These are phyloP conservation scores for Aphidius colemani DNA, from an alignment of 2,888 invertebrate genomes.

Conservation along the genomic window DNA sequence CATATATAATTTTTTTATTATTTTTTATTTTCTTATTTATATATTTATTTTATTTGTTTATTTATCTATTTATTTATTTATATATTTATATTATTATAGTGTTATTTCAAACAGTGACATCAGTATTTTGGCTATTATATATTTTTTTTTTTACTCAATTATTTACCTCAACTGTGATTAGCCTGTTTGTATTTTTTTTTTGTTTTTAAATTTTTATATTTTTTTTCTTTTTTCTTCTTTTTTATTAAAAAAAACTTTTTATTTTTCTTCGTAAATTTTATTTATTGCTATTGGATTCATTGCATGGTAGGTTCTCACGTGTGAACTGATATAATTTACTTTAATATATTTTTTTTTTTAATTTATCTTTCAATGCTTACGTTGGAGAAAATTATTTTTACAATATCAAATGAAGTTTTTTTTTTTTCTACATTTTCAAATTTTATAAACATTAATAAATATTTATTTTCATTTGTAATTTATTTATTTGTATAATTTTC, in stretches of 20 bases:
- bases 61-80: slow-evolving; percentile 40
- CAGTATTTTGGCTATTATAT: slow-evolving; percentile 35
- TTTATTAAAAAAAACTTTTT: slow-evolving; percentile 4
- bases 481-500: slow-evolving; percentile 13
- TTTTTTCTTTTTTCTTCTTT: slow-evolving; percentile 7
- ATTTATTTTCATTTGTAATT: slow-evolving; percentile 2
- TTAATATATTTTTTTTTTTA: slow-evolving; percentile 24
- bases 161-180: slow-evolving; percentile 18
- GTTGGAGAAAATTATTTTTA: too few relatives aligned
- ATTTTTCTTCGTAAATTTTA: slow-evolving; percentile 26
- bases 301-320: slow-evolving; percentile 50
- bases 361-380: slow-evolving; percentile 11
- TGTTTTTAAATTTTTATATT: not conserved
- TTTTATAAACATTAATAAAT: slow-evolving; percentile 20
- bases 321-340: slow-evolving; percentile 40
- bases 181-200: slow-evolving; percentile 38
- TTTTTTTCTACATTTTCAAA: slow-evolving; percentile 20
- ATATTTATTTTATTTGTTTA: slow-evolving; percentile 28
- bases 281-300: slow-evolving; percentile 60
- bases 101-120: slow-evolving; percentile 43
- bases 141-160: slow-evolving; percentile 10
- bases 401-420: not conserved
- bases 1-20: slow-evolving; percentile 27
- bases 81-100: slow-evolving; percentile 44
- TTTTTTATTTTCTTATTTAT: slow-evolving; percentile 40